Percentiles rank a stretch among this genome's conserved stretches.
Evolutionary conservation across 2,888 invertebrate species (phyloP).

Genomic region (Stictocephala bisonia): DNA sequence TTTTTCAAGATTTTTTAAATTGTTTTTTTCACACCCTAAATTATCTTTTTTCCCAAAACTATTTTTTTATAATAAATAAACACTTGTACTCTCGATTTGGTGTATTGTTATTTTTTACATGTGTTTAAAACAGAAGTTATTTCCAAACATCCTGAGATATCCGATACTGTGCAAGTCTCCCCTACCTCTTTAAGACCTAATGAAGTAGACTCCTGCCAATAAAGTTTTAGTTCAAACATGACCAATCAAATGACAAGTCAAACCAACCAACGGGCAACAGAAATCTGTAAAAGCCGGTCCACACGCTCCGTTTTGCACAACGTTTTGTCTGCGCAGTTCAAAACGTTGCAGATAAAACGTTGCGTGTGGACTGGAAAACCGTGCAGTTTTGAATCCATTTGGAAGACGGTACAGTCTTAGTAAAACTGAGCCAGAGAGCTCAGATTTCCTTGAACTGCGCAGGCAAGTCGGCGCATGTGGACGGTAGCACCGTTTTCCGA

Average conservation of each 20-base stretch:
- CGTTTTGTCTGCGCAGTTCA: constrained; percentile 38
- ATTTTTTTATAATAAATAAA: not conserved
- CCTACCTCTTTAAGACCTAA: too few species aligned
- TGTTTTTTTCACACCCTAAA: too few species aligned
- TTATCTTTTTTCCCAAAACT: too few species aligned
- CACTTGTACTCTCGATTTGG: not conserved
- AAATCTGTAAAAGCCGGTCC: too few species aligned
- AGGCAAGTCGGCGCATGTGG: constrained; percentile 27
- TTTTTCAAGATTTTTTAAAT: not conserved
- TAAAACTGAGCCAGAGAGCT: constrained; percentile 12
- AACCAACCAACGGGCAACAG: too few species aligned
- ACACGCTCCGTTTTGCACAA: constrained; percentile 45
- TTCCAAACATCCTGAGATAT: not conserved
- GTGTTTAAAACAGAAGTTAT: too few species aligned
- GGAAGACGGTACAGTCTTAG: too few species aligned
- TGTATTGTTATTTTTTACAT: not conserved
- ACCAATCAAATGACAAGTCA: too few species aligned
- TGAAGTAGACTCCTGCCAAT: too few species aligned
- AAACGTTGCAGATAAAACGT: constrained; percentile 28
- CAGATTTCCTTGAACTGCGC: constrained; percentile 14
- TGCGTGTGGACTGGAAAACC: constrained; percentile 36
- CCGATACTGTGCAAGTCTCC: too few species aligned
- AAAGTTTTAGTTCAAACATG: too few species aligned
- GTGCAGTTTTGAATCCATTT: constrained; percentile 23
- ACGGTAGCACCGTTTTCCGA: constrained; percentile 33